Conservation (phyloP, 2,888 invertebrate species). For the Oxycera nigricornis region DNA sequence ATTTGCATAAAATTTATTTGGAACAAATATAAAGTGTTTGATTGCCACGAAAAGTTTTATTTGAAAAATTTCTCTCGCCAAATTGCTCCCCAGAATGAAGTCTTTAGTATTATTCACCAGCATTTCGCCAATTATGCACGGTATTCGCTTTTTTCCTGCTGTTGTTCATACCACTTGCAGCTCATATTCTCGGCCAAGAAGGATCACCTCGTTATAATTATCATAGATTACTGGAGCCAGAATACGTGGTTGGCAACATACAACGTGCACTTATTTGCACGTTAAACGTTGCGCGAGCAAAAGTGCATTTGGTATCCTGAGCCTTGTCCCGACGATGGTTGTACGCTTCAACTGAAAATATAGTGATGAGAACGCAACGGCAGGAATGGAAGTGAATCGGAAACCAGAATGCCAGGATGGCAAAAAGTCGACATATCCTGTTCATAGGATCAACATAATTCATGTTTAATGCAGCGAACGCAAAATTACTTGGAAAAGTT, state of each 20-base stretch:
- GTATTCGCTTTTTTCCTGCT: background rate
- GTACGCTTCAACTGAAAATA: too few species aligned
- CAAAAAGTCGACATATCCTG: constrained; percentile 40
- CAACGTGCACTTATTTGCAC: constrained; percentile 25
- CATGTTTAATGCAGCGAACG: constrained; percentile 46
- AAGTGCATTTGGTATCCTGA: background rate
- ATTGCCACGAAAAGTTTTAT: too few species aligned
- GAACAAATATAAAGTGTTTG: too few species aligned
- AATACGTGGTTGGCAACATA: constrained; percentile 19
- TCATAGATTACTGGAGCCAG: constrained; percentile 27
- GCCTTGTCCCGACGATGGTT: too few species aligned
- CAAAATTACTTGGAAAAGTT: constrained; percentile 47
- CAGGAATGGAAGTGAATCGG: constrained; percentile 6
- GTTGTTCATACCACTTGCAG: background rate
- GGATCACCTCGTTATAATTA: constrained; percentile 35
- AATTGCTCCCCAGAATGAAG: background rate
- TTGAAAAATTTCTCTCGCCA: too few species aligned
- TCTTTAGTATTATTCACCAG: background rate
- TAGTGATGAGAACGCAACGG: background rate
- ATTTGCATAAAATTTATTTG: too few species aligned
- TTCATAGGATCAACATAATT: constrained; percentile 45
- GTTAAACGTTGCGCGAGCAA: constrained; percentile 19
- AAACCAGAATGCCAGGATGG: constrained; percentile 29
- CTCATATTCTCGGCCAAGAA: constrained; percentile 17
- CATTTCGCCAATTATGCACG: background rate